Evolutionary conservation across 2,888 invertebrate genomes (phyloP).

Genomic region (Dolichopus griseipennis): DNA sequence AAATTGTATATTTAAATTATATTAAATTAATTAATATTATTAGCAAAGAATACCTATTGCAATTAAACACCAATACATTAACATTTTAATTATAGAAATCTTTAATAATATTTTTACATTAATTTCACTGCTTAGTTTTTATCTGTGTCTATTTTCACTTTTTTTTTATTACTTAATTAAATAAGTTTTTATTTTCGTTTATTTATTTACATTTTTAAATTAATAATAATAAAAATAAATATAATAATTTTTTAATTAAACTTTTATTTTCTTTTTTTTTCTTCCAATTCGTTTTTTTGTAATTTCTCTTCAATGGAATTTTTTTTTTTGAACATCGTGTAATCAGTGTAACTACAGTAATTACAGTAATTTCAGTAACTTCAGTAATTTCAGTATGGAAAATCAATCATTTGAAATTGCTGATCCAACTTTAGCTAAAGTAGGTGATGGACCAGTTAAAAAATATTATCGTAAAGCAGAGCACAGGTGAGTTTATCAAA

Average conservation of each 20-base stretch:
- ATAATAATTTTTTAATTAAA: not conserved
- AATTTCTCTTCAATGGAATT: not conserved
- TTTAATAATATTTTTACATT: too few species aligned
- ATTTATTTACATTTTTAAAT: too few species aligned
- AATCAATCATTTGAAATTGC: slow-evolving; percentile 32
- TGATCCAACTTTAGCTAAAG: slow-evolving; percentile 24
- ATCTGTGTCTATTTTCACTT: too few species aligned
- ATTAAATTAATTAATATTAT: too few species aligned
- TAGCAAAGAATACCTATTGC: too few species aligned
- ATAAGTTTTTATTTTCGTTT: too few species aligned
- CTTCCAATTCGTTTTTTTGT: not conserved
- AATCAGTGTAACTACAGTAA: not conserved
- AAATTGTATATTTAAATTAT: too few species aligned
- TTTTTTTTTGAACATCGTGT: not conserved
- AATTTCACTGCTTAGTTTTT: too few species aligned
- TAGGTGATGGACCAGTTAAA: slow-evolving; percentile 30
- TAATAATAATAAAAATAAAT: too few species aligned
- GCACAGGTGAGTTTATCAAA: slow-evolving; percentile 36
- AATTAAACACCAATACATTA: too few species aligned
- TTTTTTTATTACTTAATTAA: too few species aligned
- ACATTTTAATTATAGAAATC: too few species aligned
- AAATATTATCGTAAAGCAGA: slow-evolving; percentile 43
- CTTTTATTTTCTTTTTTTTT: not conserved
- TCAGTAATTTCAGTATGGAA: slow-evolving; percentile 28
- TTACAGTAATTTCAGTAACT: not conserved